A percentile compares a stretch with the other conserved stretches of the same genome.
Evolutionary conservation across 1,140 invertebrate species (phyloP).

Genomic region (Polypedilum vanderplanki): DNA sequence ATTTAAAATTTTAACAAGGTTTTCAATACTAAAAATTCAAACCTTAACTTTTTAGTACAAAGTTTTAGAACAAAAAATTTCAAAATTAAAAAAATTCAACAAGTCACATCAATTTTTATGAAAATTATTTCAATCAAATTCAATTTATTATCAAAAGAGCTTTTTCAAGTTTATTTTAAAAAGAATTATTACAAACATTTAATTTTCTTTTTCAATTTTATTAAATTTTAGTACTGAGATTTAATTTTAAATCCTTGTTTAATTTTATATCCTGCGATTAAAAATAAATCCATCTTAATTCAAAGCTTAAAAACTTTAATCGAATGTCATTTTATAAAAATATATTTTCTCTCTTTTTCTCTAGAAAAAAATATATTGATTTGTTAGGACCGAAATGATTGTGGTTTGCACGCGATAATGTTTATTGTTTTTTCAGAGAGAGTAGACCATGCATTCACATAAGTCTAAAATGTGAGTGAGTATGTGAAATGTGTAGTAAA

Average conservation of each 20-base stretch:
- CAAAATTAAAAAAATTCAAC: no score
- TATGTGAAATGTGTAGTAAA: background rate
- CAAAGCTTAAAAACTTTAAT: no score
- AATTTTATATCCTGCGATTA: no score
- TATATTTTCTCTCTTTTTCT: background rate
- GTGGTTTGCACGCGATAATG: constrained; percentile 5
- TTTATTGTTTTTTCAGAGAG: background rate
- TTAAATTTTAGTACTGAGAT: no score
- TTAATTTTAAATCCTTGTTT: no score
- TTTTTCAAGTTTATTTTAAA: no score
- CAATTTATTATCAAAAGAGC: no score
- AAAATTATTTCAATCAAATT: no score
- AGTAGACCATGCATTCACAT: background rate
- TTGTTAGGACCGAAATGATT: constrained; percentile 13
- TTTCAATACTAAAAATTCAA: background rate
- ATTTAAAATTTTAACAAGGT: background rate
- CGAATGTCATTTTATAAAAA: constrained; percentile 6
- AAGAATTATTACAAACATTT: no score
- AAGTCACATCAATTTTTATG: no score
- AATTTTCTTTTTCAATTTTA: no score
- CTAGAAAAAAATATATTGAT: background rate
- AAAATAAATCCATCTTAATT: background rate
- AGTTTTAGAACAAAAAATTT: background rate
- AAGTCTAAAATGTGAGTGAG: no score
- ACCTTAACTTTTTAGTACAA: background rate